phyloP scores from a whole-genome alignment of 2,888 invertebrate genomes.

The Drosophila basisetae region DNA sequence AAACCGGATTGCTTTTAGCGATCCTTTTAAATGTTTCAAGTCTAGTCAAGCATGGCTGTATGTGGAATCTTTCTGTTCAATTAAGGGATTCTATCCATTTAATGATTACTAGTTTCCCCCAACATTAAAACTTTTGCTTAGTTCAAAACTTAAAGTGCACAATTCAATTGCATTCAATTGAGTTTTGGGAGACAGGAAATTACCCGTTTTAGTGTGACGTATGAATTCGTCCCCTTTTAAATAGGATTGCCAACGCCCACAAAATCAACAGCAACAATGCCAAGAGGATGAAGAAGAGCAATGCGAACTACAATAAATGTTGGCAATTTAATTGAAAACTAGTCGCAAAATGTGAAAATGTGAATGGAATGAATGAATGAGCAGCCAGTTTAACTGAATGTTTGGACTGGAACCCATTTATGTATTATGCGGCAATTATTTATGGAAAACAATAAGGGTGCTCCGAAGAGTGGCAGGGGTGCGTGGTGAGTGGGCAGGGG shows the following conservation, averaged over 20 bases:
- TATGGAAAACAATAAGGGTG: constrained; percentile 16
- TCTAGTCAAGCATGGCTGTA: neutral
- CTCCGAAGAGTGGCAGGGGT: neutral
- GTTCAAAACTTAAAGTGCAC: constrained; percentile 7
- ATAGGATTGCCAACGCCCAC: constrained; percentile 6
- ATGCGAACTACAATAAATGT: constrained; percentile 1
- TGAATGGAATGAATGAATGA: neutral
- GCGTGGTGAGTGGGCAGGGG: neutral
- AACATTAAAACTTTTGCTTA: neutral
- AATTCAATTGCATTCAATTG: constrained; percentile 11
- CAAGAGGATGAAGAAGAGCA: neutral
- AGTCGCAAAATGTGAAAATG: constrained; percentile 4
- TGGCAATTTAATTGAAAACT: constrained; percentile 9
- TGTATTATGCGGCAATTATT: constrained; percentile 55
- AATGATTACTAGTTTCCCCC: neutral
- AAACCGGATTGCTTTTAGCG: neutral
- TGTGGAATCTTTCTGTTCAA: neutral
- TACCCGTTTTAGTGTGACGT: neutral
- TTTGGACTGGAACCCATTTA: constrained; percentile 34
- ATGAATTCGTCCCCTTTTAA: neutral
- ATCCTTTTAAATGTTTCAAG: neutral
- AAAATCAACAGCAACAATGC: constrained; percentile 1
- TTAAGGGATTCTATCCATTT: neutral
- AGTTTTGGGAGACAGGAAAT: constrained; percentile 1
- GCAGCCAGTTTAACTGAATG: neutral